Conservation (phyloP, 2,113 vertebrate genomes). For the Lagopus muta region DNA sequence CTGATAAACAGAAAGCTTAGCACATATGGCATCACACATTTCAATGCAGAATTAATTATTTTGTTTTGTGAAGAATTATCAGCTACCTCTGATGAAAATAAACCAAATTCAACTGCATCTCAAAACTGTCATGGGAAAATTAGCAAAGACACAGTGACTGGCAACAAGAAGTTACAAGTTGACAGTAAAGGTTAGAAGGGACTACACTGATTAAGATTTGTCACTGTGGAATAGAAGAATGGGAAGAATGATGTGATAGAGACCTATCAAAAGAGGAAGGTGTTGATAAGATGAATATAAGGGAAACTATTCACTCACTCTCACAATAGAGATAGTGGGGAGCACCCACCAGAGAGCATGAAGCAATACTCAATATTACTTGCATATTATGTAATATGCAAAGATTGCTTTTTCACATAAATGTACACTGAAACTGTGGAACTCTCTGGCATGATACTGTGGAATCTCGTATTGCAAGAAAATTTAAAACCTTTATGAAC, state of each 20-base stretch:
- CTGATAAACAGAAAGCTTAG: neutral
- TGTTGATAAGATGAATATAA: neutral
- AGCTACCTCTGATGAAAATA: neutral
- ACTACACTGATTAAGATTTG: neutral
- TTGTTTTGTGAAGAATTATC: neutral
- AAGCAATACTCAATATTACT: neutral
- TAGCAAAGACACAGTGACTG: neutral
- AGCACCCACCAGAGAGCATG: neutral
- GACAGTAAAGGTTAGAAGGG: neutral
- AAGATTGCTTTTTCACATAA: accelerated
- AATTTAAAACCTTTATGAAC: neutral
- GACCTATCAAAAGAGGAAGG: neutral
- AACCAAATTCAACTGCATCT: neutral
- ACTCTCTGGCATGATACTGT: neutral
- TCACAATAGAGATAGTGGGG: neutral
- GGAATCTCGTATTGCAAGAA: neutral
- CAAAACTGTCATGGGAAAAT: neutral
- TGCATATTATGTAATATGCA: neutral
- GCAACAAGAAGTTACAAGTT: neutral
- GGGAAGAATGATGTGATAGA: neutral
- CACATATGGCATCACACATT: neutral
- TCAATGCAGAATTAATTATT: neutral
- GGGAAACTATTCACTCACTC: neutral
- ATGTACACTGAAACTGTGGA: neutral
- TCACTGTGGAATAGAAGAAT: neutral